Evolutionary conservation across 1,140 invertebrate genomes (phyloP).

Genomic region (Campoletis sonorensis): DNA sequence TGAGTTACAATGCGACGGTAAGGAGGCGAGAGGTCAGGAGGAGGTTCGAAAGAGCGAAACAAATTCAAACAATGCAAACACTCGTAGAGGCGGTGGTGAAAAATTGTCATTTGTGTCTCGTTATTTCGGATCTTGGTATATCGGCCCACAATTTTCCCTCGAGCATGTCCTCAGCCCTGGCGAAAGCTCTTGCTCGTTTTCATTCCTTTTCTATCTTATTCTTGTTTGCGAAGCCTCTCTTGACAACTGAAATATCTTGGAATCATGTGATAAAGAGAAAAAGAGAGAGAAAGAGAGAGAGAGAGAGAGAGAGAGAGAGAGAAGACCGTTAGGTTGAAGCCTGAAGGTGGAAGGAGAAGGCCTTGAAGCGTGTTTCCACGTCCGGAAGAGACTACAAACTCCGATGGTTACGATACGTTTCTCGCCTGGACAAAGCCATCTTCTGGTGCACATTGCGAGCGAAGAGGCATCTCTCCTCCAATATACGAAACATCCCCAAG

Average conservation of each 20-base stretch:
- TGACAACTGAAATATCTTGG: constrained; percentile 21
- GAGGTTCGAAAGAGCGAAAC: neutral
- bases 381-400: constrained; percentile 35
- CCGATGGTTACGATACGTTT: constrained; percentile 44
- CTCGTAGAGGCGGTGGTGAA: neutral
- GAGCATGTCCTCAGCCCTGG: neutral
- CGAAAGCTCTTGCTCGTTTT: neutral
- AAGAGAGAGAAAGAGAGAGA: neutral
- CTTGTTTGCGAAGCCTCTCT: constrained; percentile 31
- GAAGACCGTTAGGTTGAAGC: neutral
- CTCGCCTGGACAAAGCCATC: constrained; percentile 36
- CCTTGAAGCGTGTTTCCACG: constrained; percentile 15
- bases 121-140: constrained; percentile 29
- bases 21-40: neutral
- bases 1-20: constrained; percentile 20
- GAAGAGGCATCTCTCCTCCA: neutral
- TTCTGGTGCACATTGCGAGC: constrained; percentile 1
- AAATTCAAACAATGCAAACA: constrained; percentile 12
- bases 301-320: neutral
- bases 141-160: neutral
- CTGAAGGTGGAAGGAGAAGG: neutral
- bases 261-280: neutral
- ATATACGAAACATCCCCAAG: constrained; percentile 19
- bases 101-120: neutral
- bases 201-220: constrained; percentile 3